Base-by-base conservation (phyloP, 53 echinoderm and acorn worm genomes). In the Henricia sp. region DNA sequence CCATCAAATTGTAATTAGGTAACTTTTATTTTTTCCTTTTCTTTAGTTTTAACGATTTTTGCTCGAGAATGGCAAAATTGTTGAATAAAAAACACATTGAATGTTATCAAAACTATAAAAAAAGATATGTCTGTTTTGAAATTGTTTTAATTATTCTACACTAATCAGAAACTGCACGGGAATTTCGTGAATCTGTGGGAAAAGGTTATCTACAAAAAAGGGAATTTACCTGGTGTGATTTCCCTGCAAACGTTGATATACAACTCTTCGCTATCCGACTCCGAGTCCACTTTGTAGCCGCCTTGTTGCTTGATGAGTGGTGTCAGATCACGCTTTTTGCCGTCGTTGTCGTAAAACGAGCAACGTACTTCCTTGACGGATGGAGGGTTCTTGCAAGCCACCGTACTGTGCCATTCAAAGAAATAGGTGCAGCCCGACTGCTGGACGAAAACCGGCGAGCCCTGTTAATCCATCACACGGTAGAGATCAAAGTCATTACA, bases 211-310 rank as follows among this genome's bases (percentile, higher is more conserved):
- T 44, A 44, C 44, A 0, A 9, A 29, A 23, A 13, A 26, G 27
- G 27, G 6, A 35, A 38, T 39, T 63, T 43, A 77, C 77, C 90
- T 76, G 94, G 90, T 2, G 90, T 90, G 16, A 97, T 94, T 55
- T 97, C 94, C 51, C 97, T 55, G 72, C 97, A 97, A 3, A 97
- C 97, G 50, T 97, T 97, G 84, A 97, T 97, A 63, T 92, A 97
- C 27, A 97, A 53, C 13, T 94, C 87, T 20, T 83, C 84, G 32
- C 82, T 88, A 5, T 57, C 83, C n/a, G 54, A 29, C 0, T 86
- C 87, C 0, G 94, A 90, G 55, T 94, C 89, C 0, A 94, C 94
- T 25, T 88, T 70, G 70, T 97, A 94, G 2, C 97, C 97, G 0
- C 94, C 94, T 1, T n/a, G 59, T 51, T 89, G 88, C 72, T 97